A percentile compares a stretch with the other conserved stretches of the same genome.
phyloP scores from a whole-genome alignment of 2,888 invertebrate species.

The Lasius platythorax region DNA sequence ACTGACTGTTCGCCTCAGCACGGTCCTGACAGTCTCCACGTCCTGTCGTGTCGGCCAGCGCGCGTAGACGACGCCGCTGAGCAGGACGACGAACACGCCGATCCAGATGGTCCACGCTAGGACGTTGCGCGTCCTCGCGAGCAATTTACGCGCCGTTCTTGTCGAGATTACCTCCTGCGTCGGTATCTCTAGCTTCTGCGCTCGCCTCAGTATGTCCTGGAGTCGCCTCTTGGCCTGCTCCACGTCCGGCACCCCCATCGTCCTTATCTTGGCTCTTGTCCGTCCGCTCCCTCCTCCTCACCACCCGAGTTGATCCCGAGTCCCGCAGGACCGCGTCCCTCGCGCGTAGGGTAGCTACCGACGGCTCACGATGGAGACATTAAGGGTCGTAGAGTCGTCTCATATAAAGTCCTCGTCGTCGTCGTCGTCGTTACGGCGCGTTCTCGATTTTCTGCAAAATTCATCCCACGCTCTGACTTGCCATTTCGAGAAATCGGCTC shows the following conservation, averaged over 20 bases:
- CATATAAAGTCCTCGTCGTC: slow-evolving; percentile 49
- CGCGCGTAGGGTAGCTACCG: slow-evolving; percentile 15
- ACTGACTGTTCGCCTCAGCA: slow-evolving; percentile 82
- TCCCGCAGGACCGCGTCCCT: slow-evolving; percentile 32
- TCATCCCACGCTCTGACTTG: slow-evolving; percentile 51
- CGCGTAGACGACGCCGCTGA: slow-evolving; percentile 79
- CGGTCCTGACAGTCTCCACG: slow-evolving; percentile 82
- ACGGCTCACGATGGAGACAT: slow-evolving; percentile 61
- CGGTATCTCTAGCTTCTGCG: slow-evolving; percentile 80
- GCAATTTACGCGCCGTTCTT: slow-evolving; percentile 80
- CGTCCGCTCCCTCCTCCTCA: slow-evolving; percentile 15
- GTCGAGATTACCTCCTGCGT: slow-evolving; percentile 79
- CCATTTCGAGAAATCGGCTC: not conserved
- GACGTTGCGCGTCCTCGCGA: slow-evolving; percentile 79
- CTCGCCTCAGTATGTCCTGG: slow-evolving; percentile 79
- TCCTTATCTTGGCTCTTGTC: slow-evolving; percentile 33
- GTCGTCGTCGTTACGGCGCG: slow-evolving; percentile 51
- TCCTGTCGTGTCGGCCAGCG: slow-evolving; percentile 82
- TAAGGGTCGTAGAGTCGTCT: slow-evolving; percentile 60
- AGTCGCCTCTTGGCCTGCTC: slow-evolving; percentile 81
- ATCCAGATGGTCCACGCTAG: slow-evolving; percentile 79
- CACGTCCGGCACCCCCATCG: slow-evolving; percentile 80
- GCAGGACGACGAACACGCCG: slow-evolving; percentile 77
- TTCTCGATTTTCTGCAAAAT: slow-evolving; percentile 67
- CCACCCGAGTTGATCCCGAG: slow-evolving; percentile 25